Base-by-base conservation (phyloP, 2,113 vertebrate genomes). In the Atherinomorus stipes region DNA sequence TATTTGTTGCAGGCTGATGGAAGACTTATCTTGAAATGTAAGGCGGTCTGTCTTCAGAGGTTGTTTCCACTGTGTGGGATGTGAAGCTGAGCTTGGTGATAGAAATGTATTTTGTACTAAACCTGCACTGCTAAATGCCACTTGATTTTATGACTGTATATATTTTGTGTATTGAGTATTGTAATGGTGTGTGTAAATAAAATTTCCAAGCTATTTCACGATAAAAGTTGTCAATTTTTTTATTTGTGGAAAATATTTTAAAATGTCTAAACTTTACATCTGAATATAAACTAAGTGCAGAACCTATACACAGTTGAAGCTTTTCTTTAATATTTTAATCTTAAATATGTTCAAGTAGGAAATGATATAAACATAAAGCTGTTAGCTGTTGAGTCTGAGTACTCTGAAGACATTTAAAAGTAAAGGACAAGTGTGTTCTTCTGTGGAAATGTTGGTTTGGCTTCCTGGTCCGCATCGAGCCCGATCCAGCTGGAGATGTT, bases 11-110 rank as follows among this genome's bases (percentile, higher is more conserved):
- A 63, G 42, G 38, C 16, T 16, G 42, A n/a, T 16, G 22, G 40
- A 60, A 5, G 11, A 19, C 4, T 13, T 52, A 62, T 52, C 45
- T 45, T 25, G 31, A 37, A 57, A 21, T 12, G 31, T 34, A 34
- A 34, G 31, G 64, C 6, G 49, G 62, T 16, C 40, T 9, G 2
- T 58, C 42, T 61, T 71, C 23, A 49, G 51, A 73, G 40, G 58
- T 64, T 53, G 71, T 91, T 90, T 90, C 88, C 89, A 89, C 89
- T 84, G 87, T 91, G 91, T 92, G 89, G 89, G 76, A 90, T 73
- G 54, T 75, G n/a, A 68, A 85, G 49, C 51, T 52, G 21, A 64
- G 72, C 57, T 40, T 78, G 4, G 15, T 44, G 18, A 42, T 52
- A 19, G 54, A 22, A 8, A 45, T 5, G n/a, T 49, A 7, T 22